phyloP scores from a whole-genome alignment of 2,888 invertebrate genomes.

The Asteroscopus sphinx region DNA sequence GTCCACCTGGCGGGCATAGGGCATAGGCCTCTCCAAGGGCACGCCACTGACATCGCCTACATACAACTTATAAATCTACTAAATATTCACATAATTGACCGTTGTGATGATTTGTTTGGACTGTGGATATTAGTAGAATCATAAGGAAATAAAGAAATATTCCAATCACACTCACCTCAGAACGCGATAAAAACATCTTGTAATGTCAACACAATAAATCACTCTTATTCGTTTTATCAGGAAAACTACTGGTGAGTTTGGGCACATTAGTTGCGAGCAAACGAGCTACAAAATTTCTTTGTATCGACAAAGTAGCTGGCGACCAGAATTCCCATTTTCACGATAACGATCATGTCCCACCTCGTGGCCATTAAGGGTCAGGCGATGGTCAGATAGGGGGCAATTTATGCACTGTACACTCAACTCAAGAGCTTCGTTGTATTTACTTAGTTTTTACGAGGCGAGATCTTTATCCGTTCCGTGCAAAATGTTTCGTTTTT shows the following conservation, averaged over 20 bases:
- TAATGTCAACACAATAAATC: constrained; percentile 62
- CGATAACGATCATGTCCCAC: constrained; percentile 87
- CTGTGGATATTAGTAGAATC: too few species aligned
- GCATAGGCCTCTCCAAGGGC: too few species aligned
- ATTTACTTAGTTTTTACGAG: constrained; percentile 82
- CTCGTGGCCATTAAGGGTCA: constrained; percentile 86
- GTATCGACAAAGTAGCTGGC: constrained; percentile 81
- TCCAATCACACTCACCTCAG: constrained; percentile 36
- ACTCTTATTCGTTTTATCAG: constrained; percentile 56
- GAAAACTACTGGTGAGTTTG: constrained; percentile 58
- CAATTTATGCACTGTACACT: constrained; percentile 87
- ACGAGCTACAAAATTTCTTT: constrained; percentile 81
- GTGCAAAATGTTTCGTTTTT: constrained; percentile 75
- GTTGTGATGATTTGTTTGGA: too few species aligned
- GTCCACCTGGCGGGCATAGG: too few species aligned
- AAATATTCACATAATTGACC: too few species aligned
- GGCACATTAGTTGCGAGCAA: constrained; percentile 71
- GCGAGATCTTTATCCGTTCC: constrained; percentile 75
- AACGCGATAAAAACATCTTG: constrained; percentile 47
- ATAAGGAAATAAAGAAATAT: constrained; percentile 12
- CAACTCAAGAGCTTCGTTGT: constrained; percentile 78
- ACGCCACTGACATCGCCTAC: too few species aligned
- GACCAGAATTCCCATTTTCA: constrained; percentile 80
- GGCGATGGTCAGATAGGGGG: constrained; percentile 84
- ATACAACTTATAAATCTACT: too few species aligned